These are phyloP conservation scores for Scaeva pyrastri DNA, from an alignment of 2,888 invertebrate species.

Conservation along the genomic window DNA sequence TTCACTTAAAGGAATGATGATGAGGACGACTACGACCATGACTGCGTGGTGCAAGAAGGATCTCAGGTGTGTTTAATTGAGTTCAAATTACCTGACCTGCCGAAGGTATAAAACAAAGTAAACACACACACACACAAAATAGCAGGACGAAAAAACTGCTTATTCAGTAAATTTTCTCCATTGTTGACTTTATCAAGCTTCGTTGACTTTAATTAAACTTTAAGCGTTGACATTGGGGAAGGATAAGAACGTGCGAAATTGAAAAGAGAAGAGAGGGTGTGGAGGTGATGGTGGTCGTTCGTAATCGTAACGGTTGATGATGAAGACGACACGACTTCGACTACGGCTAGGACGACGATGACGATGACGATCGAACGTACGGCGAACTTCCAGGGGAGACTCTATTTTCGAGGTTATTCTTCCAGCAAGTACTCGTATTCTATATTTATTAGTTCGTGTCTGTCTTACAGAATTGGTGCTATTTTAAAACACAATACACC, in stretches of 20 bases:
- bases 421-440: background rate
- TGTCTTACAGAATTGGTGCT: background rate
- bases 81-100: conserved; percentile 74
- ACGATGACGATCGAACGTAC: background rate
- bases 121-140: background rate
- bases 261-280: background rate
- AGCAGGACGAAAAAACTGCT: conserved; percentile 33
- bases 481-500: background rate
- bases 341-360: too few species aligned
- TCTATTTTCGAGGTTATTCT: conserved; percentile 26
- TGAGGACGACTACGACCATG: conserved; percentile 23
- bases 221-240: conserved; percentile 70
- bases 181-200: conserved; percentile 75
- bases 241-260: conserved; percentile 44
- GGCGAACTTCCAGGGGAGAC: background rate
- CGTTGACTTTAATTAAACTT: conserved; percentile 75
- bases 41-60: conserved; percentile 54
- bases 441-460: background rate
- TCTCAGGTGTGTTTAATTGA: conserved; percentile 76
- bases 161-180: conserved; percentile 69
- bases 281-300: background rate
- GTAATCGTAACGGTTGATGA: conserved; percentile 9
- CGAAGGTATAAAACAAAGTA: conserved; percentile 48
- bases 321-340: background rate
- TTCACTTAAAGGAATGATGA: background rate